These are phyloP conservation scores for Margarornis squamiger DNA, from an alignment of 2,797 vertebrate species.

Conservation along the genomic window DNA sequence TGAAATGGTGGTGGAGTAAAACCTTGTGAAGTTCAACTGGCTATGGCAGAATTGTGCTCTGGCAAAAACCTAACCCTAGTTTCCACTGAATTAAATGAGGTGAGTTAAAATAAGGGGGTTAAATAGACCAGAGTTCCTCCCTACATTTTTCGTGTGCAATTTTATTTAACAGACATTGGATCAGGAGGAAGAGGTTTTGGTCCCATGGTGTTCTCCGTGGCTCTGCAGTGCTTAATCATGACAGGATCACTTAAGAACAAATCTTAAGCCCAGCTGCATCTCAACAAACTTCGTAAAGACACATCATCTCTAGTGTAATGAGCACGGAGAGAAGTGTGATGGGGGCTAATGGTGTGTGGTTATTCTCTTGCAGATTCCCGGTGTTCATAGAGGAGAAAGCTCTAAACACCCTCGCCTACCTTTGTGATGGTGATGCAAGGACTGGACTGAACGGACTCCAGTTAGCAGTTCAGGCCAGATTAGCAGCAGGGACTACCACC, in stretches of 20 bases:
- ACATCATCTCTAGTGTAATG: rapidly evolving
- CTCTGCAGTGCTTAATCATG: neutral
- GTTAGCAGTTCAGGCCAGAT: constrained; percentile 88
- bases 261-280: neutral
- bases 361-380: constrained; percentile 74
- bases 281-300: neutral
- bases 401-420: constrained; percentile 88
- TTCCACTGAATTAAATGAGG: neutral
- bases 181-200: neutral
- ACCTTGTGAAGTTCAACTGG: neutral
- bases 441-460: constrained; percentile 92
- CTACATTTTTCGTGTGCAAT: neutral
- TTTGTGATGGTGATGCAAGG: constrained; percentile 94
- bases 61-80: neutral
- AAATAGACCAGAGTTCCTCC: neutral
- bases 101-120: neutral
- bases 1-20: neutral
- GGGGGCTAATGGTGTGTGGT: neutral
- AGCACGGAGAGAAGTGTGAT: neutral
- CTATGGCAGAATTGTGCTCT: neutral
- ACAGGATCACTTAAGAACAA: neutral
- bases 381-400: constrained; percentile 90
- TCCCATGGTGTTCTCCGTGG: neutral
- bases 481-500: constrained; percentile 62
- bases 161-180: neutral